Base-by-base conservation (phyloP, 1,140 invertebrate genomes). In the Achatina immaculata region DNA sequence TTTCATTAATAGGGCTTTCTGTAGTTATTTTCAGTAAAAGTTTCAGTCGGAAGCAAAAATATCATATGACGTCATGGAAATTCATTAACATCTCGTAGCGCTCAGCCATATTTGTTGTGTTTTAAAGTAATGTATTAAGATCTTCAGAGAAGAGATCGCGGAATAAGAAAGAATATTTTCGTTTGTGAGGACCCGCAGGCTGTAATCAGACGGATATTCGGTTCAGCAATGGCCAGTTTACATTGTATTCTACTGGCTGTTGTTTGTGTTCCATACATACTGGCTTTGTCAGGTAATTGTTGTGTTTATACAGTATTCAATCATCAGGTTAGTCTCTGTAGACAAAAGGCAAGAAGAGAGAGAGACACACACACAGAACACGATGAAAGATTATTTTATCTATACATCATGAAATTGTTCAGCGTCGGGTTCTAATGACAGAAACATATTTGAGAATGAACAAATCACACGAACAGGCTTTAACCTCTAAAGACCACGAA, bases 21-120 rank as follows among this genome's bases (percentile, higher is more conserved):
- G 3, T 2, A 55, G 48, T 2, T 24, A 55, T 55, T 9, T 55
- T 55, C 24, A 55, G 21, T 24, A 55, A 55, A 19, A 55, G 6
- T 21, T 24, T 55, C 21, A 55, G 48, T 55, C 7, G 16, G 24
- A 55, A 55, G 6, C 3, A 55, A 55, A 55, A 55, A 55, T 28
- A 62, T 71, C 74, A 28, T 28, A 51, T 83, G 78, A 83, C 82
- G 82, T 83, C 82, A 83, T 82, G 40, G 55, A 38, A 76, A 68
- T 80, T 80, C 82, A 83, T 83, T 83, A 83, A 43, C 82, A 83
- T 83, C 76, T 62, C 2, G 68, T 69, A 80, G 66, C 76, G 55
- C 77, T 16, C 82, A 75, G 82, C 82, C 82, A 83, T 83, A 82
- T 83, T 83, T 83, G 73, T 83, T 77, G 72, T 83, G 43, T 31